phyloP scores from a whole-genome alignment of 2,113 vertebrate genomes.

The Amazona vittata region DNA sequence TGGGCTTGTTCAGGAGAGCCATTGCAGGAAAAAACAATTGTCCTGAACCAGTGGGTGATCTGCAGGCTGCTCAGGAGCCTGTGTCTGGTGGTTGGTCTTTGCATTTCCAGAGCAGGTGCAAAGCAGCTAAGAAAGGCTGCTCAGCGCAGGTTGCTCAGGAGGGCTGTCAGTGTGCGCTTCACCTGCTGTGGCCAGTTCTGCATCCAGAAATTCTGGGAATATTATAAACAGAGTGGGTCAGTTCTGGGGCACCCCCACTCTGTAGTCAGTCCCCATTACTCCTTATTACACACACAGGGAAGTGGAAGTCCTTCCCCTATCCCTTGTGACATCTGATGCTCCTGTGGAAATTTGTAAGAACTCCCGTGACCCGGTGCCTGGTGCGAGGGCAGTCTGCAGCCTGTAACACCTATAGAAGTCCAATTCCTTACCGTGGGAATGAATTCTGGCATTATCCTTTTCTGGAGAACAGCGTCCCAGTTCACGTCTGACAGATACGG shows the following conservation, averaged over 20 bases:
- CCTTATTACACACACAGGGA: background rate
- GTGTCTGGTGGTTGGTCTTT: fast-evolving
- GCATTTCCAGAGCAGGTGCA: background rate
- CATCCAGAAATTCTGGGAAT: background rate
- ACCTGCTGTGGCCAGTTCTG: background rate
- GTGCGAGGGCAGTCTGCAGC: background rate
- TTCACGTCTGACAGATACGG: conserved; percentile 86
- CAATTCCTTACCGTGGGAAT: conserved; percentile 85
- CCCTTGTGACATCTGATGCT: background rate
- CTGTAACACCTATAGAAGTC: fast-evolving
- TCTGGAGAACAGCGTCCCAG: conserved; percentile 91
- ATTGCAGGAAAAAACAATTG: background rate
- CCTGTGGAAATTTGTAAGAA: background rate
- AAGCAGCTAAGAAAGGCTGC: fast-evolving
- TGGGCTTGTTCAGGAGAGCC: background rate
- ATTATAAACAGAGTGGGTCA: background rate
- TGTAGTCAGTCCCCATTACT: background rate
- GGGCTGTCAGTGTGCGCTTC: background rate
- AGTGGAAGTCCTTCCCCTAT: background rate
- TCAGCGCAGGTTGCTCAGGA: background rate
- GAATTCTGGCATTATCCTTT: conserved; percentile 87
- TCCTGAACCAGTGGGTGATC: background rate
- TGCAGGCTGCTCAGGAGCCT: background rate
- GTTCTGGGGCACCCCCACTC: background rate
- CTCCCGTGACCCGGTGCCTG: fast-evolving